Evolutionary conservation across 2,113 vertebrate species (phyloP), one percentile per base, ranked within the genome.

Genomic region (Columba livia): DNA sequence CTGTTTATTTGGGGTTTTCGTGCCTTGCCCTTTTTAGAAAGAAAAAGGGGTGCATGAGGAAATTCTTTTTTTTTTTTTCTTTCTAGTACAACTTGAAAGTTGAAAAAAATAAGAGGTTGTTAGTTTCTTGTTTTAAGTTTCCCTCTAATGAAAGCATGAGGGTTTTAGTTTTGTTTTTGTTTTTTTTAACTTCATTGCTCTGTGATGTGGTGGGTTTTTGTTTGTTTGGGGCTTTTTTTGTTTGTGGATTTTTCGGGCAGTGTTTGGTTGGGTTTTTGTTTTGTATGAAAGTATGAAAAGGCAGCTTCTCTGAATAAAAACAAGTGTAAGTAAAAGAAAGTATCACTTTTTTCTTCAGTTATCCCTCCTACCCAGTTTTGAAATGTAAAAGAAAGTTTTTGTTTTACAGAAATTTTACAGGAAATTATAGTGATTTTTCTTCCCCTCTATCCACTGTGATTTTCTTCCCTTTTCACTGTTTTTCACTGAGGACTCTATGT

Each of bases 1-100:
- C 38, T 8, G 1, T 38, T 54, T 58, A 9, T 28, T 73, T 44
- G 2, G n/a, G 3, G 0, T 1, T 74, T 73, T 47, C 17, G 60
- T 53, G 3, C 24, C 9, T 69, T 69, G 6, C 3, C 23, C 9
- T 19, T 61, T 94, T 40, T 75, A 38, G 20, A 87, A 66, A 15
- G 34, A 10, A 71, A 88, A 83, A 57, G 2, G 1, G 71, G 4
- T 47, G 24, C 5, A 10, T 31, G 29, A 79, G 11, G 5, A 64
- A 69, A 40, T 23, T 10, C 8, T 83, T 36, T 31, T 10, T 9
- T n/a, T 83, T 36, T n/a, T 24, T 86, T 81, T 47, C 4, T 48
- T 77, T 93, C 61, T 61, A 80, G 13, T 13, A 23, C 62, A 5
- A 36, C 36, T 72, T 77, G 15, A 44, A 85, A 40, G 31, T 78